These are phyloP conservation scores for Cheilosia pagana DNA, from an alignment of 2,888 invertebrate species.

Conservation along the genomic window DNA sequence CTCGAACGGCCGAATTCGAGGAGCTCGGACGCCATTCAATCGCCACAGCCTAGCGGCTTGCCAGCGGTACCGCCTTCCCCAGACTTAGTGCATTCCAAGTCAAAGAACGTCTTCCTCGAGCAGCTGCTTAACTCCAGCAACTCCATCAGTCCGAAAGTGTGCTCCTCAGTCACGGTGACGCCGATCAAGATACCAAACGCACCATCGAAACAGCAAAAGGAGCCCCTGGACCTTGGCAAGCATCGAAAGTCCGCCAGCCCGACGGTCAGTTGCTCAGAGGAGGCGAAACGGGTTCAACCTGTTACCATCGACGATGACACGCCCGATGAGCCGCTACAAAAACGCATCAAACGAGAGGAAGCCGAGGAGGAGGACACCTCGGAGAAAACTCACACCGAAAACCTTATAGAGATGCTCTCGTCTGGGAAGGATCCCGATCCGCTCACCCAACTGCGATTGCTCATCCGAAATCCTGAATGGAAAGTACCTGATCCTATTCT, in stretches of 20 bases:
- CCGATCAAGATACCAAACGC: constrained; percentile 74
- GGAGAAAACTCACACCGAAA: constrained; percentile 81
- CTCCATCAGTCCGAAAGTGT: constrained; percentile 77
- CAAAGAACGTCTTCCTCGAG: constrained; percentile 78
- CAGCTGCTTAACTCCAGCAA: constrained; percentile 75
- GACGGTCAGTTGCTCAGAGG: constrained; percentile 90
- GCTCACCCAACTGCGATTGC: constrained; percentile 88
- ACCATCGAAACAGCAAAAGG: constrained; percentile 84
- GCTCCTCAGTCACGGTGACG: constrained; percentile 76
- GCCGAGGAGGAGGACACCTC: constrained; percentile 82
- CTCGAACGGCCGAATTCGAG: constrained; percentile 86
- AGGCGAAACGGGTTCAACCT: constrained; percentile 85
- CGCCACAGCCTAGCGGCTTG: constrained; percentile 89
- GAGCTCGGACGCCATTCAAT: constrained; percentile 89
- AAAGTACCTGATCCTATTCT: constrained; percentile 92
- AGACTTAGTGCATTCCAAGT: constrained; percentile 85
- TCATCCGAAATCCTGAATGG: constrained; percentile 87
- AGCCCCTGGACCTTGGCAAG: constrained; percentile 89
- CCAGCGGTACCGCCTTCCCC: constrained; percentile 89
- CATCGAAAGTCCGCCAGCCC: constrained; percentile 88
- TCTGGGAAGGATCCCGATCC: constrained; percentile 86
- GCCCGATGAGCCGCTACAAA: constrained; percentile 83
- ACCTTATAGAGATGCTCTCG: constrained; percentile 83
- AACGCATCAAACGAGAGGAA: constrained; percentile 84
- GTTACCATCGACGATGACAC: constrained; percentile 79